phyloP scores from a whole-genome alignment of 2,113 vertebrate species.

The Hyperopisus bebe region DNA sequence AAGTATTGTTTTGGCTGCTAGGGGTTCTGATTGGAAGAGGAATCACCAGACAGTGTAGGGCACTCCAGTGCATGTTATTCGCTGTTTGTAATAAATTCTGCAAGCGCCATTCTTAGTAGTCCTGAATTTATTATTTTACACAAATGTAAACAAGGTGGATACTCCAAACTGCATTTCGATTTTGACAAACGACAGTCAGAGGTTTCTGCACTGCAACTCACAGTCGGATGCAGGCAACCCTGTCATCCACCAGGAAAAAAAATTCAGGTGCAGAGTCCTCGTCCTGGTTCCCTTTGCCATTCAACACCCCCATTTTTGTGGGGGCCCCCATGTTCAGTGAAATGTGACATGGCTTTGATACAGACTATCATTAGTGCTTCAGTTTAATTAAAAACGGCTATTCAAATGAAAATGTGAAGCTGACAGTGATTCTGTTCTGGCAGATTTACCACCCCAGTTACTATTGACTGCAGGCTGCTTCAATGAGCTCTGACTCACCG shows the following conservation, averaged over 20 bases:
- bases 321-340: slow-evolving; percentile 66
- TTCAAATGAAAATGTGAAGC: slow-evolving; percentile 93
- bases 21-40: not conserved
- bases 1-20: not conserved
- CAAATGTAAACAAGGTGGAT: not conserved
- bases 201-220: not conserved
- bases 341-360: slow-evolving; percentile 70
- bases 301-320: slow-evolving; percentile 32
- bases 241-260: not conserved
- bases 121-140: not conserved
- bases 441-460: slow-evolving; percentile 73
- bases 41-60: not conserved
- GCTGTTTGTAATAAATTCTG: not conserved
- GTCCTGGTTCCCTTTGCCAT: not conserved
- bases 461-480: slow-evolving; percentile 83
- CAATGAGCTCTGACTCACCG: slow-evolving; percentile 63
- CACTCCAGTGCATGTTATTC: not conserved
- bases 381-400: slow-evolving; percentile 92
- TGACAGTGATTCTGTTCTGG: slow-evolving; percentile 85
- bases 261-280: not conserved
- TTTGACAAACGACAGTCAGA: not conserved
- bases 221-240: not conserved
- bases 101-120: not conserved
- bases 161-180: not conserved
- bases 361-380: slow-evolving; percentile 70